Conservation (phyloP, 2,113 vertebrate genomes). For the Thryonomys swinderianus region DNA sequence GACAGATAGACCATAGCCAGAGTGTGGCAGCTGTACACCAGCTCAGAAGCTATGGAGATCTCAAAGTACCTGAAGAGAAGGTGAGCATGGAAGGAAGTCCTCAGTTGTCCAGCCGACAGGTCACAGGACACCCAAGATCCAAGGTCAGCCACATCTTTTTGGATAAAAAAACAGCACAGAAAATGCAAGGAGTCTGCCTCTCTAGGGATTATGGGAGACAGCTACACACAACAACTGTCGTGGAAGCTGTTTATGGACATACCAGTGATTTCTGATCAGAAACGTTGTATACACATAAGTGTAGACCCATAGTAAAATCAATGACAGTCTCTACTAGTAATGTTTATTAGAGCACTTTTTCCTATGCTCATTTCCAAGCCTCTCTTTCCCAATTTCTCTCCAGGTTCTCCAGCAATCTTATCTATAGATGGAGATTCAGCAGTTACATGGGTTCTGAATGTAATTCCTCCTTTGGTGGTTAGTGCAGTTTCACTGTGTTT, state of each 20-base stretch:
- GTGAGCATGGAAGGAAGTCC: background rate
- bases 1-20: background rate
- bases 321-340: background rate
- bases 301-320: background rate
- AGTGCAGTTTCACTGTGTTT: background rate
- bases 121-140: background rate
- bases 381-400: background rate
- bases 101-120: background rate
- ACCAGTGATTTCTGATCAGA: background rate
- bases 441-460: background rate
- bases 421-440: background rate
- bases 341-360: background rate
- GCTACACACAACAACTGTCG: background rate
- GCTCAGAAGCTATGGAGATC: background rate
- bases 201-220: background rate
- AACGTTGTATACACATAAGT: background rate
- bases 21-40: background rate
- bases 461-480: background rate
- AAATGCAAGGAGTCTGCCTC: background rate
- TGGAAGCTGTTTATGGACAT: background rate
- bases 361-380: too few relatives aligned
- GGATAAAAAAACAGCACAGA: background rate
- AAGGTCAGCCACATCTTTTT: background rate
- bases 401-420: background rate
- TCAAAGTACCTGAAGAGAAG: rapidly evolving